Conservation (phyloP, 2,888 invertebrate genomes). For the Dascillus cervinus region DNA sequence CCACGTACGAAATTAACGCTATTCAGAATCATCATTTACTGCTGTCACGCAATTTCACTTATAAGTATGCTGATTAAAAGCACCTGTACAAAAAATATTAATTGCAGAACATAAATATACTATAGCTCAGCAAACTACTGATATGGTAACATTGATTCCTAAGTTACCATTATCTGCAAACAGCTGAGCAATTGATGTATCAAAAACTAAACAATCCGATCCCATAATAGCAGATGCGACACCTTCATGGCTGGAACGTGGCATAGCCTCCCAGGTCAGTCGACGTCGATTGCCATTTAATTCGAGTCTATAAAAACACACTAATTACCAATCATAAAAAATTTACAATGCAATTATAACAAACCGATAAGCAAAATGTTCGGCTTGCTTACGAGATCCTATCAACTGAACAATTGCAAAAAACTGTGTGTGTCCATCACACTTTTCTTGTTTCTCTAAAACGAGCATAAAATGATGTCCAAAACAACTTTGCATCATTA, state of each 20-base stretch:
- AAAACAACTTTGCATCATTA: conserved; percentile 99
- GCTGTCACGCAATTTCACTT: too few species aligned
- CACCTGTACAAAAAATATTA: too few species aligned
- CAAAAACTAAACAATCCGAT: conserved; percentile 98
- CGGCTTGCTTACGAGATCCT: conserved; percentile 97
- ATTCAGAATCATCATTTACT: too few species aligned
- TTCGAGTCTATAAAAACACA: conserved; percentile 62
- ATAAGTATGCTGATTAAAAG: too few species aligned
- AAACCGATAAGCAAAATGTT: conserved; percentile 93
- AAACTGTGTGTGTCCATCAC: conserved; percentile 92
- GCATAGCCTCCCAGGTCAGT: conserved; percentile 98
- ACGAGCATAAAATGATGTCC: conserved; percentile 99
- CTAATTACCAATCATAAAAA: neutral
- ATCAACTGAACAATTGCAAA: conserved; percentile 99
- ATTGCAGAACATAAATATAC: too few species aligned
- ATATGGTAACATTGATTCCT: conserved; percentile 99
- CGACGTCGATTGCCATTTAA: conserved; percentile 90
- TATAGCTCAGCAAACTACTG: conserved; percentile 58
- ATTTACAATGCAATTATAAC: conserved; percentile 2
- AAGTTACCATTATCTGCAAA: conserved; percentile 99
- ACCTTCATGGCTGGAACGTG: conserved; percentile 97
- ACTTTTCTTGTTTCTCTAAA: conserved; percentile 96
- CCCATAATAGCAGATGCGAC: conserved; percentile 95
- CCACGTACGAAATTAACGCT: too few species aligned
- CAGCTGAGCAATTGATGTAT: conserved; percentile 94